Conservation (phyloP, 2,888 invertebrate genomes). For the Thecocarcelia acutangulata region DNA sequence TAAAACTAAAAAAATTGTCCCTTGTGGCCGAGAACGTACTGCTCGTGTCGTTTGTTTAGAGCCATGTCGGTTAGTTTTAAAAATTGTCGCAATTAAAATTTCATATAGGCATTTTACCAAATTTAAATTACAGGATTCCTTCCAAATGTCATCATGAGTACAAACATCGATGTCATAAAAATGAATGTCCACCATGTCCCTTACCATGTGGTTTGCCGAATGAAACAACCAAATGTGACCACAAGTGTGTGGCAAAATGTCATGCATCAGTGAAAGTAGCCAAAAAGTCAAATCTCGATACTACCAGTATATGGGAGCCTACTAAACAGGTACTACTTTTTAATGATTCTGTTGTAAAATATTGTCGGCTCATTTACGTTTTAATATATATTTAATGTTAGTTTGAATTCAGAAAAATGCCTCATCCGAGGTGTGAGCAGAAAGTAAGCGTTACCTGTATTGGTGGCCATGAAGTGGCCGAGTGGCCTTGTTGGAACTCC, state of each 20-base stretch:
- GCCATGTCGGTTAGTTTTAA: conserved; percentile 84
- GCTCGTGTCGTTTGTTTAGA: conserved; percentile 89
- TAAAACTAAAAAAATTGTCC: conserved; percentile 88
- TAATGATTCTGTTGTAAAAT: too few species aligned
- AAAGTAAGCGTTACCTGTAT: conserved; percentile 88
- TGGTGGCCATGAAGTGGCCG: conserved; percentile 87
- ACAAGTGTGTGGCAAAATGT: conserved; percentile 87
- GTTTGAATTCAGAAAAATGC: conserved; percentile 83
- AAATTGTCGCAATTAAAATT: too few species aligned
- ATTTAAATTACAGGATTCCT: conserved; percentile 82
- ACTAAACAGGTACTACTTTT: conserved; percentile 72
- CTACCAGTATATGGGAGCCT: conserved; percentile 63
- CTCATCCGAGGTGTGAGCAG: conserved; percentile 88
- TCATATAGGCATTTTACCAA: conserved; percentile 63
- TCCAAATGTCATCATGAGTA: conserved; percentile 94
- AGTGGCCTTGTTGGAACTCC: conserved; percentile 87
- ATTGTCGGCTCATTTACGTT: background rate
- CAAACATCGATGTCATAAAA: conserved; percentile 90
- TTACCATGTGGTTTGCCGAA: conserved; percentile 86
- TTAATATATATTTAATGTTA: too few species aligned
- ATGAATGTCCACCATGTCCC: conserved; percentile 91
- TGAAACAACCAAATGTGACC: conserved; percentile 80
- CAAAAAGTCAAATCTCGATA: conserved; percentile 68
- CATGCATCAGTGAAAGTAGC: conserved; percentile 88
- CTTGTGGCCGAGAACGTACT: conserved; percentile 91